Evolutionary conservation across 35 echinoderm and acorn worm species (phyloP).

Genomic region (Amphiura filiformis): DNA sequence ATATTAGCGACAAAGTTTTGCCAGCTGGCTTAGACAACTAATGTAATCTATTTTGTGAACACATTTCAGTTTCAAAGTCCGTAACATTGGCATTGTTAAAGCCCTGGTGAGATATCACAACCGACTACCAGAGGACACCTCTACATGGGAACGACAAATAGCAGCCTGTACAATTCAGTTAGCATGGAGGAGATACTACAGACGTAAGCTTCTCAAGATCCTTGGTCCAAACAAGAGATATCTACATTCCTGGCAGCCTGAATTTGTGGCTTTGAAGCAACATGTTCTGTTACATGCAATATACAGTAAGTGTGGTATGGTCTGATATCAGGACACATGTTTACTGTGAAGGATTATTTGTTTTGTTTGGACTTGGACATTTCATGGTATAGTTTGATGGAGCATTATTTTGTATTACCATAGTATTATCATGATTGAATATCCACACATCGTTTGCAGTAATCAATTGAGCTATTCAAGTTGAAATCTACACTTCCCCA

Average conservation of each 20-base stretch:
- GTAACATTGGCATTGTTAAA: not conserved
- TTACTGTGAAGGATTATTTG: not conserved
- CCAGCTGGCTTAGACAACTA: not conserved
- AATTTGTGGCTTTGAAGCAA: slow-evolving; percentile 52
- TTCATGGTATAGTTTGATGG: not conserved
- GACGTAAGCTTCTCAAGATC: slow-evolving; percentile 20
- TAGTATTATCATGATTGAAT: no score
- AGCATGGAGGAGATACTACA: slow-evolving; percentile 30
- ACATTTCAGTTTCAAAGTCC: not conserved
- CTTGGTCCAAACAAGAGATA: slow-evolving; percentile 24
- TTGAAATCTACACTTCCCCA: not conserved
- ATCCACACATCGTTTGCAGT: no score
- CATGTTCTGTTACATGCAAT: slow-evolving; percentile 31
- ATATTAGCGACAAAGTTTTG: not conserved
- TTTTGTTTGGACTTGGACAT: not conserved
- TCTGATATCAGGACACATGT: not conserved
- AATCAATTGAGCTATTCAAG: not conserved
- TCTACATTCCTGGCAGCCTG: slow-evolving; percentile 48
- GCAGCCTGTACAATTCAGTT: slow-evolving; percentile 21
- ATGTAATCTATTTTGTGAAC: not conserved
- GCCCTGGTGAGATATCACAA: not conserved
- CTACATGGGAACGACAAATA: not conserved
- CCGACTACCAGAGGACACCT: not conserved
- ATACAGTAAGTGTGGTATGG: slow-evolving; percentile 37
- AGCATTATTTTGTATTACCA: not conserved